Base-by-base conservation (phyloP, 2,113 vertebrate genomes). In the Corapipo altera region DNA sequence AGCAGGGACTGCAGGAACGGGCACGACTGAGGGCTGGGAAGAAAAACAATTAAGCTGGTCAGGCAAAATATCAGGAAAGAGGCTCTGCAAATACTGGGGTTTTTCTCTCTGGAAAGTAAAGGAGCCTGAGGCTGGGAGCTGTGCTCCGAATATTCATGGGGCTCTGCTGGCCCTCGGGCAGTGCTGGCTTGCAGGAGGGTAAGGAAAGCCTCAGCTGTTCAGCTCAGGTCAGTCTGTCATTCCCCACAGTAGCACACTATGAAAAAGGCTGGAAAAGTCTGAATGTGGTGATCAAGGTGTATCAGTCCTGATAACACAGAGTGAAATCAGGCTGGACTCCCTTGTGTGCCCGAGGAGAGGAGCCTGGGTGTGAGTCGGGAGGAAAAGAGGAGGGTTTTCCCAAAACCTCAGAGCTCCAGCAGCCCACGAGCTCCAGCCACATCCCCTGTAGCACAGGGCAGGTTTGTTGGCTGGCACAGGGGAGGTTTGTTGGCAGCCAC, bases 241-340 rank as follows among this genome's bases (percentile, higher is more conserved):
- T 39, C 57, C 83, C 59, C 7, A 1, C 26, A 1, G 6, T 28
- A 13, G 27, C 8, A 26, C 22, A 0, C 28, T 1, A 0, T 0
- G 4, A 35, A 27, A 46, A 9, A 32, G 48, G 30, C 61, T 19
- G 78, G 19, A 16, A 28, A 28, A 74, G 32, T 13, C 15, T 18
- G 57, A 14, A 24, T 13, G 64, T 3, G 62, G 11, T 0, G 3
- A 20, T 22, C 10, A 4, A 1, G 20, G 57, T 11, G 21, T 6
- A 9, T 61, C 33, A 24, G 85, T 17, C 46, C 72, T 22, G 39
- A 3, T 11, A 51, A 32, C 0, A n/a, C 33, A 6, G 9, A 0
- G 3, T 20, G 55, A 66, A 58, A 54, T 14, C 2, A 1, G 69
- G 12, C 59, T 5, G 8, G 37, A 12, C 64, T 55, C 20, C 32